Evolutionary conservation across 2,888 invertebrate genomes (phyloP).

Genomic region (Caenorhabditis parvicauda): DNA sequence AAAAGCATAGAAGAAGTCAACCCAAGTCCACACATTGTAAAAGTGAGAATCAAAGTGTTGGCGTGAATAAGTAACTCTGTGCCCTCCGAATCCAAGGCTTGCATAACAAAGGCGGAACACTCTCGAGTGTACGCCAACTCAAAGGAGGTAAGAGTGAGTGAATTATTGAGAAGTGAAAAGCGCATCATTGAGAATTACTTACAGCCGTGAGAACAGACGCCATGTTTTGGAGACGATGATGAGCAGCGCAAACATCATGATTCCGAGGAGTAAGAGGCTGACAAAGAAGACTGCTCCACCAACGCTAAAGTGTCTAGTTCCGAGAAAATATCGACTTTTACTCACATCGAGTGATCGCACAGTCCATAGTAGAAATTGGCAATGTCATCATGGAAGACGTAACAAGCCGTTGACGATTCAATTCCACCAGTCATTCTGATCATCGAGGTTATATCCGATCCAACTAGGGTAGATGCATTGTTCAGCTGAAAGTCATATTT

Average conservation of each 20-base stretch:
- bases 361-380: slow-evolving; percentile 46
- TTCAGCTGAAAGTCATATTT: slow-evolving; percentile 35
- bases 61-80: no score
- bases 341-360: slow-evolving; percentile 54
- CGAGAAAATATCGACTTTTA: neutral
- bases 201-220: slow-evolving; percentile 55
- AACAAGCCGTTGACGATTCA: slow-evolving; percentile 47
- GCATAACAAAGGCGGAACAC: no score
- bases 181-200: slow-evolving; percentile 34
- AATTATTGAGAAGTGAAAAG: no score
- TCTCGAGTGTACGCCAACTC: no score
- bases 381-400: slow-evolving; percentile 47
- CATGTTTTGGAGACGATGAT: slow-evolving; percentile 57
- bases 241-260: slow-evolving; percentile 53
- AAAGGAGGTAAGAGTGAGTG: neutral
- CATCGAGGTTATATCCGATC: slow-evolving; percentile 40
- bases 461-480: slow-evolving; percentile 42
- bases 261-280: slow-evolving; percentile 48
- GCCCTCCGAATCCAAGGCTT: neutral
- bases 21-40: no score
- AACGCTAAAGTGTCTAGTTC: slow-evolving; percentile 33
- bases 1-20: no score
- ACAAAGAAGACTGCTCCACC: slow-evolving; percentile 45
- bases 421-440: slow-evolving; percentile 51
- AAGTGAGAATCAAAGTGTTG: no score